Conservation (phyloP, 2,888 invertebrate species). For the Melolontha melolontha region DNA sequence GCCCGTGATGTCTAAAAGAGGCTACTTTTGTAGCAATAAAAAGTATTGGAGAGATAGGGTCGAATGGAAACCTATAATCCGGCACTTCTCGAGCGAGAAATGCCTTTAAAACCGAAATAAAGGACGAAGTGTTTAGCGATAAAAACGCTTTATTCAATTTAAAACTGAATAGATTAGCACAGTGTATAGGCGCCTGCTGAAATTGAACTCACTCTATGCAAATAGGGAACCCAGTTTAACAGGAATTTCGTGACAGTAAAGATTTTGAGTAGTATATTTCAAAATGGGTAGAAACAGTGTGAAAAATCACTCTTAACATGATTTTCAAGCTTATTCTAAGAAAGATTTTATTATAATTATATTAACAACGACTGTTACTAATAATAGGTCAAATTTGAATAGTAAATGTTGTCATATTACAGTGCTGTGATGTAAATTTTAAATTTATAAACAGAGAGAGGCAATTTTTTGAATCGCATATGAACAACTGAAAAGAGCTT, state of each 20-base stretch:
- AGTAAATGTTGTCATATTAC: too few species aligned
- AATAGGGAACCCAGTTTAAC: constrained; percentile 61
- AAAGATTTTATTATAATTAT: too few species aligned
- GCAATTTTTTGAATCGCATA: too few species aligned
- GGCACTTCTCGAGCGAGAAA: constrained; percentile 33
- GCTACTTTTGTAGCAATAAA: constrained; percentile 37
- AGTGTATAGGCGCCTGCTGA: constrained; percentile 33
- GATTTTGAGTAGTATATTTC: constrained; percentile 1
- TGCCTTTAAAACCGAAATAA: constrained; percentile 42
- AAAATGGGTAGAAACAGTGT: neutral
- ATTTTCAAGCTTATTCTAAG: too few species aligned
- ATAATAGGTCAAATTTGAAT: too few species aligned
- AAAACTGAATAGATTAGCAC: constrained; percentile 41
- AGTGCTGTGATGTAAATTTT: too few species aligned
- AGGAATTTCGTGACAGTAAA: constrained; percentile 20
- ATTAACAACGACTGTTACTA: too few species aligned
- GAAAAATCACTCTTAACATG: too few species aligned
- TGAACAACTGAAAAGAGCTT: too few species aligned
- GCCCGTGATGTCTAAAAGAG: constrained; percentile 35
- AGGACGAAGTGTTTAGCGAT: constrained; percentile 34
- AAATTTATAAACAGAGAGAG: too few species aligned
- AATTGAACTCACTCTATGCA: constrained; percentile 47
- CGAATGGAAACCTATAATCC: constrained; percentile 37
- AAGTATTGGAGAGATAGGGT: constrained; percentile 29
- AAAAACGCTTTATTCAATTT: constrained; percentile 44